Evolutionary conservation across 2,113 vertebrate species (phyloP), one percentile per base, ranked within the genome.

Genomic region (Dipodomys spectabilis): DNA sequence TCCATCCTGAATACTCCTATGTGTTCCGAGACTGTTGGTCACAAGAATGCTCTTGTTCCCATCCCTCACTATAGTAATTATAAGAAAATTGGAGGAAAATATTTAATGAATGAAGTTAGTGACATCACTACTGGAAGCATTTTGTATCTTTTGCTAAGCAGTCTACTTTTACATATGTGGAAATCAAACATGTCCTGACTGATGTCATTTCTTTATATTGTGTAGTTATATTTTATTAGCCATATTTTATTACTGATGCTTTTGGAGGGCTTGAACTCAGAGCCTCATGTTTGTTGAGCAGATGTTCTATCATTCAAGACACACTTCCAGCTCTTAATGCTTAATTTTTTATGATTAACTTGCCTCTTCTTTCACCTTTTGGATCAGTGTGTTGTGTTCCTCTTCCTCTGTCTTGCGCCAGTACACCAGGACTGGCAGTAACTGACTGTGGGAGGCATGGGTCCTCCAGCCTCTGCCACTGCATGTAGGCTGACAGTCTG

Each of bases 111-210:
- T 44, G 8, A 57, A 83, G 81, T 72, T 68, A 53, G 39, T 44
- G 69, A 7, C 28, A 35, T 80, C 28, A 71, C 67, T 91, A 57
- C 22, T 53, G 0, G 35, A 35, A 95, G 32, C n/a, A n/a, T 87
- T 78, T 82, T 10, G 27, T 86, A 88, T 94, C 62, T 86, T 90
- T 78, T 49, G 53, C 49, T 68, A n/a, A 77, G 32, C 75, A 60
- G 12, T 49, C 49, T 49, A 49, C 15, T 94, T 83, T 44, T 0
- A 15, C 5, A 28, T n/a, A 1, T 57, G 4, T 88, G 49, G 72
- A 77, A 64, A 80, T 30, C 64, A 88, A 53, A 23, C 27, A 44
- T 82, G 89, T 91, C 39, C 57, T 45, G 68, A 16, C 39, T 67
- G 23, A 7, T 82, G 30, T 32, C 28, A 18, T 86, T 27, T 22